phyloP scores from a whole-genome alignment of 1,140 invertebrate genomes.

The Muscidifurax raptorellus region DNA sequence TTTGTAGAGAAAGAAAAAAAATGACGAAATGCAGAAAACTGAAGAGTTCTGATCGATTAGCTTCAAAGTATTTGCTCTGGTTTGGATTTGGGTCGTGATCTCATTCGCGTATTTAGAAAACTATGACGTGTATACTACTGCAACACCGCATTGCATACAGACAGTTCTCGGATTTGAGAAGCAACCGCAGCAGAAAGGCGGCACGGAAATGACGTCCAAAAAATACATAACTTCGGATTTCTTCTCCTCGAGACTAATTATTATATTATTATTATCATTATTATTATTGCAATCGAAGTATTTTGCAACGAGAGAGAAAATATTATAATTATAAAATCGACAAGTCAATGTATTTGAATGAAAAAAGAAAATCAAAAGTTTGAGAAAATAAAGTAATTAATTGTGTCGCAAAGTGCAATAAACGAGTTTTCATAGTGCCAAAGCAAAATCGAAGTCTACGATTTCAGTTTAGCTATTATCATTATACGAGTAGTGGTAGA shows the following conservation, averaged over 20 bases:
- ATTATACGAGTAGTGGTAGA: slow-evolving; percentile 53
- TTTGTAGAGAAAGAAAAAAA: slow-evolving; percentile 40
- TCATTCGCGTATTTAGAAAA: slow-evolving; percentile 55
- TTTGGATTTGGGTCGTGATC: slow-evolving; percentile 54
- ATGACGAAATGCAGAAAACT: slow-evolving; percentile 20
- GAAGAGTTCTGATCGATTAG: slow-evolving; percentile 45
- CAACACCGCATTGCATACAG: slow-evolving; percentile 40
- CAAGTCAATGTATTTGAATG: slow-evolving; percentile 47
- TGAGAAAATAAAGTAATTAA: slow-evolving; percentile 49
- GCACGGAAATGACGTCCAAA: slow-evolving; percentile 25
- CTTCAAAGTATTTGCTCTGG: slow-evolving; percentile 51
- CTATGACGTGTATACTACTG: slow-evolving; percentile 49
- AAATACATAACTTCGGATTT: slow-evolving; percentile 45
- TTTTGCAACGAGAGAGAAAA: slow-evolving; percentile 42
- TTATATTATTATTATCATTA: neutral
- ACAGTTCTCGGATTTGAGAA: slow-evolving; percentile 38
- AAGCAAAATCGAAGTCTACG: slow-evolving; percentile 54
- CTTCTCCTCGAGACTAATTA: slow-evolving; percentile 33
- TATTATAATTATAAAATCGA: slow-evolving; percentile 1
- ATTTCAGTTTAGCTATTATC: slow-evolving; percentile 53
- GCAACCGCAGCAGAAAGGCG: slow-evolving; percentile 18
- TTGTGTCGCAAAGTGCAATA: slow-evolving; percentile 54
- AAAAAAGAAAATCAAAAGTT: slow-evolving; percentile 43
- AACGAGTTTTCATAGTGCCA: slow-evolving; percentile 55
- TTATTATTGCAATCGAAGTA: slow-evolving; percentile 44